Conservation (phyloP, 2,113 vertebrate genomes). For the Galbula dea region DNA sequence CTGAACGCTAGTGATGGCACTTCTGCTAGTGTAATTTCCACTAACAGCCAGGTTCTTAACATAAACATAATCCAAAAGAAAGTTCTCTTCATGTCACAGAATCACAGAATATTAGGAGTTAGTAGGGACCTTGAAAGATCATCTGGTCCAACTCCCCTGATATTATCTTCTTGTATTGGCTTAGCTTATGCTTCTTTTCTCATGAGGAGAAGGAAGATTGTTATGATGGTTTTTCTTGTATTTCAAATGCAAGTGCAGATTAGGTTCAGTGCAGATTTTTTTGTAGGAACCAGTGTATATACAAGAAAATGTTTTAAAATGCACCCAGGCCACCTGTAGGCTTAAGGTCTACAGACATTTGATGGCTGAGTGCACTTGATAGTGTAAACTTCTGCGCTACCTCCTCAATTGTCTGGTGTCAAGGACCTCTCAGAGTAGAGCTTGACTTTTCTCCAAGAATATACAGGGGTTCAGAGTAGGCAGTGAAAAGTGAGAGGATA, state of each 20-base stretch:
- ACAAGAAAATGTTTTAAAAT: not conserved
- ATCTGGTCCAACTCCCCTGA: no score
- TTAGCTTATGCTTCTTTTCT: not conserved
- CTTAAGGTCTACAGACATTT: not conserved
- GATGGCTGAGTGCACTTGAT: not conserved
- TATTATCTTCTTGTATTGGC: not conserved
- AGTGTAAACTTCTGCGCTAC: not conserved
- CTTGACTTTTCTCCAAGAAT: not conserved
- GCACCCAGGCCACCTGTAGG: not conserved
- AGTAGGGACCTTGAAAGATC: no score
- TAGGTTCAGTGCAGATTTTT: not conserved
- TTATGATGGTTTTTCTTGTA: not conserved
- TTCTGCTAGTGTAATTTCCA: not conserved
- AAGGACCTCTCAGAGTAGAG: not conserved
- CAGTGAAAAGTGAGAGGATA: not conserved
- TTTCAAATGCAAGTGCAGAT: not conserved
- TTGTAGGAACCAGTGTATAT: not conserved
- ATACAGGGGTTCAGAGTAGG: not conserved
- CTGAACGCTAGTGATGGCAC: not conserved
- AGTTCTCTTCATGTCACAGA: not conserved
- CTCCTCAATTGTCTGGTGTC: not conserved
- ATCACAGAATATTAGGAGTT: no score
- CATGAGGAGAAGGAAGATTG: not conserved
- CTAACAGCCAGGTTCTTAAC: not conserved
- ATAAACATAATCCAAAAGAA: not conserved